phyloP scores from a whole-genome alignment of 2,113 vertebrate species.

The Centrocercus urophasianus region DNA sequence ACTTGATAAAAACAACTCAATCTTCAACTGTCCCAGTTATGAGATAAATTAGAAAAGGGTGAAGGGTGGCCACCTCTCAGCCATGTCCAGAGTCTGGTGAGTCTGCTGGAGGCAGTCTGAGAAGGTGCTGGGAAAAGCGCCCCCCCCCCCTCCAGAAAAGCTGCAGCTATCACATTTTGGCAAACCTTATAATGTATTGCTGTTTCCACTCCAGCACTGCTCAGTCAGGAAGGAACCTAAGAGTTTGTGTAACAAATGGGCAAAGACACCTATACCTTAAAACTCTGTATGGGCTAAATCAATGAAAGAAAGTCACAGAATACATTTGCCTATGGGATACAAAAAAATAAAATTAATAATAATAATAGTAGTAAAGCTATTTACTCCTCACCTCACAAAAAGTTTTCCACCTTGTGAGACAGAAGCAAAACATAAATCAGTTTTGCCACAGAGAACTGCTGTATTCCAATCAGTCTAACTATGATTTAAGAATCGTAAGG shows the following conservation, averaged over 20 bases:
- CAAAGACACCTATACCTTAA: neutral
- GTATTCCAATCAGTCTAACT: neutral
- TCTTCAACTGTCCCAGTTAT: neutral
- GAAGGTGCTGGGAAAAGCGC: neutral
- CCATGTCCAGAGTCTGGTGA: neutral
- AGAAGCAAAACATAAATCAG: neutral
- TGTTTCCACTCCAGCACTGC: neutral
- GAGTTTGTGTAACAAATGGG: neutral
- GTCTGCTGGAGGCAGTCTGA: neutral
- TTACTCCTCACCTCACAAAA: neutral
- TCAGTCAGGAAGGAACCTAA: neutral
- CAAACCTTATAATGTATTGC: neutral
- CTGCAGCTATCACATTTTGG: neutral
- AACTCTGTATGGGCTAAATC: neutral
- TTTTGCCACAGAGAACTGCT: neutral
- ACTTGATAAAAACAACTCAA: neutral
- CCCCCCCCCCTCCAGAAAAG: neutral
- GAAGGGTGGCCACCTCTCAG: neutral
- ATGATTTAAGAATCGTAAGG: neutral
- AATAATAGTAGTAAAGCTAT: neutral
- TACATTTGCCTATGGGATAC: rapidly evolving
- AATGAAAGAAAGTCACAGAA: neutral
- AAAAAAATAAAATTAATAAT: neutral
- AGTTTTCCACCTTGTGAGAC: neutral
- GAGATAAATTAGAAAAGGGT: neutral